Percentiles rank a stretch among this genome's conserved stretches.
These are phyloP conservation scores for Yponomeuta plumbellus DNA, from an alignment of 2,888 invertebrate genomes.

Conservation along the genomic window DNA sequence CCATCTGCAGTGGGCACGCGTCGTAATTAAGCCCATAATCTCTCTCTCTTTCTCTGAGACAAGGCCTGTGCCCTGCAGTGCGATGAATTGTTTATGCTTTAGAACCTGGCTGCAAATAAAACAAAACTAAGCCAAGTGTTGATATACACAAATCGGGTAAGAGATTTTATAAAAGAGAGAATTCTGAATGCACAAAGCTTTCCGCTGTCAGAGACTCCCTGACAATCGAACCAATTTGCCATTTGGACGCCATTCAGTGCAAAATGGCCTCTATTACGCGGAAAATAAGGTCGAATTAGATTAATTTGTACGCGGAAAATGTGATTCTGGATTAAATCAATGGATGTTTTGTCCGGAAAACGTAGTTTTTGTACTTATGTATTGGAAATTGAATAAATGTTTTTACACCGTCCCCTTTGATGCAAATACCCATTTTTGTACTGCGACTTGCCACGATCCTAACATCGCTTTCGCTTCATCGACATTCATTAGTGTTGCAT, in stretches of 20 bases:
- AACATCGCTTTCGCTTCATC: no score
- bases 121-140: not conserved
- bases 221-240: not conserved
- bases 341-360: not conserved
- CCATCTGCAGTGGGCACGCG: no score
- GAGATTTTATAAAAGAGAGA: not conserved
- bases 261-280: not conserved
- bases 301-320: not conserved
- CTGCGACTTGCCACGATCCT: no score
- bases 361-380: not conserved
- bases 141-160: not conserved
- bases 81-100: no score
- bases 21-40: no score
- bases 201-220: not conserved
- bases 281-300: not conserved
- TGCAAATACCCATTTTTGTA: no score
- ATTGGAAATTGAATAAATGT: not conserved
- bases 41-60: no score
- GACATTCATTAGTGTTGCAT: no score
- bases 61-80: no score
- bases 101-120: not conserved
- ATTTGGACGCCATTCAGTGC: not conserved
- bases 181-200: not conserved
- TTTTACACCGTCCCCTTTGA: not conserved
- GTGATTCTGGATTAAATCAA: not conserved